These are phyloP conservation scores for Tachina grossa DNA, from an alignment of 2,888 invertebrate species.

Conservation along the genomic window DNA sequence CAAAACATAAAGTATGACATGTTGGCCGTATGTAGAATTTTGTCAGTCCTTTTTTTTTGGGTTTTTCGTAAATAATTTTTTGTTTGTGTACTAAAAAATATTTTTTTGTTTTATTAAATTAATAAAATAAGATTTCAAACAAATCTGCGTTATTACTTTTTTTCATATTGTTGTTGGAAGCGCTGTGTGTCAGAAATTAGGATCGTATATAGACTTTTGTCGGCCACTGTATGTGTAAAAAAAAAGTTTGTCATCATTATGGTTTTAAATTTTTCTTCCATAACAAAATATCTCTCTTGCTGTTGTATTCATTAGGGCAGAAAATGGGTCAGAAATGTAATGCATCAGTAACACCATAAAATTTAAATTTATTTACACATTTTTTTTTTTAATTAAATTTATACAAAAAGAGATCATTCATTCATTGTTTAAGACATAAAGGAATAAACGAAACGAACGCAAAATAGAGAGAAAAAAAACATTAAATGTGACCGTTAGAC, in stretches of 20 bases:
- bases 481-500: constrained; percentile 12
- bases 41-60: too few species aligned
- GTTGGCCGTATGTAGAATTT: too few species aligned
- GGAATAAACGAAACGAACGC: neutral
- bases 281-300: constrained; percentile 17
- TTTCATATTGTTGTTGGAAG: too few species aligned
- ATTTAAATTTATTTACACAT: constrained; percentile 39
- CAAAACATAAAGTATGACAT: too few species aligned
- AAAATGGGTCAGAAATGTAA: constrained; percentile 64
- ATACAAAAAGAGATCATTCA: constrained; percentile 39
- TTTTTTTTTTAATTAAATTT: neutral
- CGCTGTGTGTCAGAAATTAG: too few species aligned
- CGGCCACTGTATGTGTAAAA: neutral
- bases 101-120: too few species aligned
- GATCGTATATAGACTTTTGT: too few species aligned
- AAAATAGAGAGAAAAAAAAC: neutral
- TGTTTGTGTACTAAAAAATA: too few species aligned
- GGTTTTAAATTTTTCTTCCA: constrained; percentile 11
- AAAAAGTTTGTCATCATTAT: constrained; percentile 21
- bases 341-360: constrained; percentile 59
- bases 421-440: constrained; percentile 37
- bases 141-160: too few species aligned
- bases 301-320: constrained; percentile 43
- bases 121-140: too few species aligned
- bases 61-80: too few species aligned